Percentiles rank a stretch among this genome's conserved stretches.
phyloP scores from a whole-genome alignment of 2,888 invertebrate genomes.

The Panorpa germanica region DNA sequence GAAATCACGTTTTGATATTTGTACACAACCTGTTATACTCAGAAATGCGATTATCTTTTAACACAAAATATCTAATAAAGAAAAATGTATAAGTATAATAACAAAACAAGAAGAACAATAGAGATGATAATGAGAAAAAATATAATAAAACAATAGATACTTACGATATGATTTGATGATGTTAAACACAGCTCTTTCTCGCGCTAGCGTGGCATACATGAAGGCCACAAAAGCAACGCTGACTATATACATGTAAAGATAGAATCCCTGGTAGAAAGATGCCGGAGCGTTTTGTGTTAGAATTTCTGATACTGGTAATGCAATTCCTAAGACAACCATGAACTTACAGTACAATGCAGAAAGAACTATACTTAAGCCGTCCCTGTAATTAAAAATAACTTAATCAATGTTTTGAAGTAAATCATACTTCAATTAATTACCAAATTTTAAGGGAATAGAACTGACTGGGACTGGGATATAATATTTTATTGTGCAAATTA shows the following conservation, averaged over 20 bases:
- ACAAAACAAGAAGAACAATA: conserved; percentile 2
- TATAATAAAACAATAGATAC: conserved; percentile 12
- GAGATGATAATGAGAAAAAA: neutral
- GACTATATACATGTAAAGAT: conserved; percentile 59
- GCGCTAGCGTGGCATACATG: conserved; percentile 44
- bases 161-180: conserved; percentile 31
- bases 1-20: no score
- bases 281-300: conserved; percentile 58
- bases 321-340: conserved; percentile 64
- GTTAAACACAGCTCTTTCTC: conserved; percentile 39
- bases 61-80: neutral
- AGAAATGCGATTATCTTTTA: no score
- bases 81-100: neutral
- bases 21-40: no score
- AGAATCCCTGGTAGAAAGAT: conserved; percentile 67
- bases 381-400: conserved; percentile 25
- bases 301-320: conserved; percentile 74
- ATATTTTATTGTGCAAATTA: no score
- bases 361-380: conserved; percentile 49
- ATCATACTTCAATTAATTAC: neutral
- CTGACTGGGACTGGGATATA: no score
- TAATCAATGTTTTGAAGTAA: neutral
- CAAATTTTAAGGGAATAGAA: no score
- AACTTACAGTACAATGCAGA: conserved; percentile 75
- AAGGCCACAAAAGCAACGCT: conserved; percentile 60